Evolutionary conservation across 2,888 invertebrate species (phyloP), one percentile per base, ranked within the genome.

Genomic region (Urechis unicinctus): DNA sequence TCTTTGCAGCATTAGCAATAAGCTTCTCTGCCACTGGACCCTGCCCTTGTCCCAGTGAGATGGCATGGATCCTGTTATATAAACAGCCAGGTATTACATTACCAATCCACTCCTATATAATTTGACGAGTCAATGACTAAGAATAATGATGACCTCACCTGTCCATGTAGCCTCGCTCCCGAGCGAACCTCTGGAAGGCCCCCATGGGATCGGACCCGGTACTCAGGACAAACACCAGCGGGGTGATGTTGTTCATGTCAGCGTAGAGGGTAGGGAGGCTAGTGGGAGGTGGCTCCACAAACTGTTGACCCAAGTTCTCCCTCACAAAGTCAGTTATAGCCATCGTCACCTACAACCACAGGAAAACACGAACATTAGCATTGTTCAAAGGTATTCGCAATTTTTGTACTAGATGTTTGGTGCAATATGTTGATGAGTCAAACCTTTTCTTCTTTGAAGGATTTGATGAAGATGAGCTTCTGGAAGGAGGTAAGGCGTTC

Each of bases 181-280:
- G 67, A 52, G 78, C 77, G 64, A 79, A 78, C 50, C 75, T 65
- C 2, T 73, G 68, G 71, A 79, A 78, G 53, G 74, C 71, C 26
- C 74, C 74, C 79, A 79, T 79, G 21, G 78, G 79, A 58, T 79
- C 79, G 2, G 78, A 91, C 0, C 93, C 93, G 0, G 89, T 86
- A 64, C 89, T 91, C 55, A 93, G 79, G 0, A 93, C 86, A 74
- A 93, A 93, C 46, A 93, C 85, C 1, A 93, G 78, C 0, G 93
- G 92, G 1, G 86, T 89, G 0, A 70, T 63, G 54, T 74, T 75
- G 57, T 64, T 70, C 73, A 78, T 79, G 63, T 79, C 74, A 36
- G 71, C 67, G 58, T 74, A 79, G 84, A 79, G 61, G 2, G 73
- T 72, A 30, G 68, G 64, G 47, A 79, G 79, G 54, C 86, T 85